Conservation (phyloP, 2,113 vertebrate genomes). For the Meles meles region DNA sequence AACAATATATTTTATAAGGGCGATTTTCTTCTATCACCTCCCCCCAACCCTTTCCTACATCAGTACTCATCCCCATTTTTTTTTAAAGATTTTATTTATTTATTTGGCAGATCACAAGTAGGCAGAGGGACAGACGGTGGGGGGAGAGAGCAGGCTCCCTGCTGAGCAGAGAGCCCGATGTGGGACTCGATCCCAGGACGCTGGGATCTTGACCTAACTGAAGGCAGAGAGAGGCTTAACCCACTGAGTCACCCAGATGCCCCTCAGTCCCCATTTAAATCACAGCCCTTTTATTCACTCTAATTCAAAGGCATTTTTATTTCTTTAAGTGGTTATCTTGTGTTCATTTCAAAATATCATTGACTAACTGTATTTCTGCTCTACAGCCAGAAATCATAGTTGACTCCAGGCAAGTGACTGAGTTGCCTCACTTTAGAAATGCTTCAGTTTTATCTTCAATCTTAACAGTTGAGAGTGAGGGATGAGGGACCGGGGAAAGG, state of each 20-base stretch:
- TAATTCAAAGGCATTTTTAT: not conserved
- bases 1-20: not conserved
- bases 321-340: not conserved
- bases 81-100: no score
- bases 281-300: not conserved
- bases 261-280: not conserved
- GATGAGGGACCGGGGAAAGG: not conserved
- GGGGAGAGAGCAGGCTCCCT: no score
- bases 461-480: not conserved
- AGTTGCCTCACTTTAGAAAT: not conserved
- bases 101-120: no score
- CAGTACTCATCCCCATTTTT: not conserved
- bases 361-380: conserved; percentile 30
- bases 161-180: no score
- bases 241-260: no score
- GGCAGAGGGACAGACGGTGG: no score
- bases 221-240: no score
- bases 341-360: not conserved
- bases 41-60: not conserved
- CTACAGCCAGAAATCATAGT: conserved; percentile 26
- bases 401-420: not conserved
- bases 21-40: not conserved
- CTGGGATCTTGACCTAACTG: no score
- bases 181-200: no score
- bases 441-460: not conserved